Percentiles rank a stretch among this genome's conserved stretches.
Evolutionary conservation across 2,888 invertebrate genomes (phyloP).

Genomic region (Thecophora atra): DNA sequence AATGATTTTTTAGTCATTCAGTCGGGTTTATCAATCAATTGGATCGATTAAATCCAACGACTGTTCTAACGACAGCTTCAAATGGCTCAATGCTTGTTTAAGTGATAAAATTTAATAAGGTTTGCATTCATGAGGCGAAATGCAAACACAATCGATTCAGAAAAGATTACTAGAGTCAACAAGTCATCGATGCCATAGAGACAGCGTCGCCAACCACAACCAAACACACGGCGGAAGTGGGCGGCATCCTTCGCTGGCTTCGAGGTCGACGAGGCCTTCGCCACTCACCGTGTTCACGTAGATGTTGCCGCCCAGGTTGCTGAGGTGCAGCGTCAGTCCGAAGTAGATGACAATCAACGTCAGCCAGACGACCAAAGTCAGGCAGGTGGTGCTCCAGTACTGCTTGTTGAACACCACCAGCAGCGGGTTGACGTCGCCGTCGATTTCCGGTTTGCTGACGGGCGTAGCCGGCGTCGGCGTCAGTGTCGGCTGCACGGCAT

Average conservation of each 20-base stretch:
- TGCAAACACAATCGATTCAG: constrained; percentile 12
- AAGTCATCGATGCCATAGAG: constrained; percentile 2
- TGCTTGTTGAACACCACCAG: constrained; percentile 73
- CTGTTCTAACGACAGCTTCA: too few species aligned
- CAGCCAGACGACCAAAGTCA: constrained; percentile 78
- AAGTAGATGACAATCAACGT: constrained; percentile 81
- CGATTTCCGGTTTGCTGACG: constrained; percentile 45
- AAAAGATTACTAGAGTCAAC: background rate
- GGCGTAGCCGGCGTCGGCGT: constrained; percentile 55
- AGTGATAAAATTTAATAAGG: background rate
- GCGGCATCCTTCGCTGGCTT: background rate
- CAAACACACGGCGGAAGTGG: background rate
- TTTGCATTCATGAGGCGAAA: background rate
- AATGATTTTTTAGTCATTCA: too few species aligned
- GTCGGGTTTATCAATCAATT: too few species aligned
- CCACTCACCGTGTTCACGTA: constrained; percentile 74
- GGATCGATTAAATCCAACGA: too few species aligned
- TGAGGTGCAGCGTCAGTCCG: constrained; percentile 79
- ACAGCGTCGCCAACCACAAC: background rate
- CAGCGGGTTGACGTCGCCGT: constrained; percentile 66
- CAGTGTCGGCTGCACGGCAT: constrained; percentile 1
- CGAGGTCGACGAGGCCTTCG: background rate
- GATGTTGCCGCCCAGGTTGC: constrained; percentile 77
- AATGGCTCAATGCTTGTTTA: too few species aligned
- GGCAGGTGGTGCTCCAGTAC: constrained; percentile 74